Percentiles rank a stretch among this genome's conserved stretches.
Evolutionary conservation across 2,888 invertebrate genomes (phyloP).

Genomic region (Vandiemenella viatica): DNA sequence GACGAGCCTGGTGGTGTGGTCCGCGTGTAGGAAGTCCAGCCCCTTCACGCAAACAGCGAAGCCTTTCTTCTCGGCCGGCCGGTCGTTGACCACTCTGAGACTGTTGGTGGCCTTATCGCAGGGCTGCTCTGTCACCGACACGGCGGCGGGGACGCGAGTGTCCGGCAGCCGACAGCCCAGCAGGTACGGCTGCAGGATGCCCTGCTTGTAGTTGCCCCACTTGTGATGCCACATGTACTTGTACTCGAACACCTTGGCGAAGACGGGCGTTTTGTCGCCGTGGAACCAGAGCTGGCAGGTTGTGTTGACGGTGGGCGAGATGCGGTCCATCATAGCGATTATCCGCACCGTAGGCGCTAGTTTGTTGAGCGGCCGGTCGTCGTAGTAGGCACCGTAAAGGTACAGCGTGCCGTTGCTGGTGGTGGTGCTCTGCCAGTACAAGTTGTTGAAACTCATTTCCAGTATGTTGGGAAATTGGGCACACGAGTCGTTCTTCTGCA

Average conservation of each 20-base stretch:
- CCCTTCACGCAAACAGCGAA: slow-evolving; percentile 31
- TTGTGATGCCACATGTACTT: slow-evolving; percentile 25
- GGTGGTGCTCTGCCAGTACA: slow-evolving; percentile 25
- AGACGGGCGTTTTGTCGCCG: slow-evolving; percentile 15
- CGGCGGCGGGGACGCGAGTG: slow-evolving; percentile 20
- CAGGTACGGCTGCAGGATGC: slow-evolving; percentile 25
- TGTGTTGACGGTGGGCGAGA: slow-evolving; percentile 21
- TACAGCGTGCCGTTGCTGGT: slow-evolving; percentile 23
- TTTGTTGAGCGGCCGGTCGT: slow-evolving; percentile 20
- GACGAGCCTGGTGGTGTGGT: slow-evolving; percentile 26
- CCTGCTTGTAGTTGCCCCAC: slow-evolving; percentile 25
- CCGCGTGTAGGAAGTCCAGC: slow-evolving; percentile 28
- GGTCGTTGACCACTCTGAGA: slow-evolving; percentile 21
- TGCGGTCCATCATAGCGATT: slow-evolving; percentile 25
- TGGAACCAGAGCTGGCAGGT: slow-evolving; percentile 23
- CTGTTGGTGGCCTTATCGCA: slow-evolving; percentile 25
- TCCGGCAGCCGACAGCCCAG: slow-evolving; percentile 24
- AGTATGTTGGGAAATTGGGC: slow-evolving; percentile 22
- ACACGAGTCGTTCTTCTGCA: slow-evolving; percentile 19
- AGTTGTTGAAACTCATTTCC: slow-evolving; percentile 25
- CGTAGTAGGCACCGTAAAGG: slow-evolving; percentile 26
- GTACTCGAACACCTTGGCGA: slow-evolving; percentile 21
- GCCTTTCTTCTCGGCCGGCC: slow-evolving; percentile 21
- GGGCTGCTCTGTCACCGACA: slow-evolving; percentile 23
- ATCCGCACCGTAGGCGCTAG: slow-evolving; percentile 22